Evolutionary conservation across 2,888 invertebrate genomes (phyloP).

Genomic region (Tinea pellionella): DNA sequence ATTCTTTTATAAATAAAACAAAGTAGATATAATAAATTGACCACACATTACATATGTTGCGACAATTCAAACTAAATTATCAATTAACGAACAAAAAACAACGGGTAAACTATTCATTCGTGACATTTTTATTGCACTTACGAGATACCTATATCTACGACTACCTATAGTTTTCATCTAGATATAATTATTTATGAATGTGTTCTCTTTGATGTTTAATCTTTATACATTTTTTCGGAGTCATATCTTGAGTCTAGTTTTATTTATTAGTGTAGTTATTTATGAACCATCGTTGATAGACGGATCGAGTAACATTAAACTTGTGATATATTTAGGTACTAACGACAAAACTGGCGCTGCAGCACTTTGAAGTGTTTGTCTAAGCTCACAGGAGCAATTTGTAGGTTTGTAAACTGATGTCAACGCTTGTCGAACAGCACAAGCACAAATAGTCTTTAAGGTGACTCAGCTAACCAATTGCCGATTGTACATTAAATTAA

Average conservation of each 20-base stretch:
- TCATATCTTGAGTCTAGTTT: slow-evolving; percentile 38
- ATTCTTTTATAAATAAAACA: background rate
- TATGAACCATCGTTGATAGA: slow-evolving; percentile 38
- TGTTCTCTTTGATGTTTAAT: slow-evolving; percentile 56
- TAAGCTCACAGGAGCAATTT: no score
- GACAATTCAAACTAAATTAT: slow-evolving; percentile 22
- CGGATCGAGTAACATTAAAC: slow-evolving; percentile 23
- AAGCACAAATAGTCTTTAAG: no score
- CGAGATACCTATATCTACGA: no score
- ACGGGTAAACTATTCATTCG: slow-evolving; percentile 21
- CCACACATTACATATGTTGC: background rate
- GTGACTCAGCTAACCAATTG: no score
- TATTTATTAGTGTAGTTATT: slow-evolving; percentile 30
- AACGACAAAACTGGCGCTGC: no score
- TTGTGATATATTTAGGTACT: background rate
- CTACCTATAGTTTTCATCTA: slow-evolving; percentile 54
- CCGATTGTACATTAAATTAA: no score
- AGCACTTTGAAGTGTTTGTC: no score
- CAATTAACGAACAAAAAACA: slow-evolving; percentile 27
- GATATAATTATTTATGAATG: slow-evolving; percentile 50
- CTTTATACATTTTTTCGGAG: slow-evolving; percentile 50
- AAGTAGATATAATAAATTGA: background rate
- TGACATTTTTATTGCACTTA: slow-evolving; percentile 55
- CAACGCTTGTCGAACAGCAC: no score
- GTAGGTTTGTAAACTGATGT: no score